These are phyloP conservation scores for Paracanthobrama guichenoti DNA, from an alignment of 2,113 vertebrate genomes.

Conservation along the genomic window DNA sequence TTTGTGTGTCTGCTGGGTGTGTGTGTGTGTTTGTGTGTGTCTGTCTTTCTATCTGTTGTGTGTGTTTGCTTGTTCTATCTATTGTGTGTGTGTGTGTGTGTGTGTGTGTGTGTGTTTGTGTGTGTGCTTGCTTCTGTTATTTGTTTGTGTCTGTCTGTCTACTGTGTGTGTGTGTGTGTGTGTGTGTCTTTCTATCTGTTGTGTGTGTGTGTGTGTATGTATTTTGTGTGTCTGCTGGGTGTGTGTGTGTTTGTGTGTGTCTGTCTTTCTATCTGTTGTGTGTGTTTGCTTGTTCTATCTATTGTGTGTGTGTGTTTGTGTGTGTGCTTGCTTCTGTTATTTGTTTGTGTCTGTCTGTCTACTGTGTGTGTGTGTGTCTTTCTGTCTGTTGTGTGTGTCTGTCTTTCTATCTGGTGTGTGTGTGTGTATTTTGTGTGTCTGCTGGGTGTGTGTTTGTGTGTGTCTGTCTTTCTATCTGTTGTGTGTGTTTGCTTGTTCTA, in stretches of 20 bases:
- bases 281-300: no score
- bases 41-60: background rate
- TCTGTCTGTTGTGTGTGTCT: no score
- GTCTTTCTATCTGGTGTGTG: no score
- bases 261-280: background rate
- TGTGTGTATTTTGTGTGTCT: conserved; percentile 28
- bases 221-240: background rate
- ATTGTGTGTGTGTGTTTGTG: background rate
- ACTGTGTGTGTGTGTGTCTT: no score
- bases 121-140: no score
- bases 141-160: no score
- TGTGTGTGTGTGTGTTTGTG: no score
- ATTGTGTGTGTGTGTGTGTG: no score
- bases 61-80: no score
- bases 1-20: background rate
- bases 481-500: conserved; percentile 15
- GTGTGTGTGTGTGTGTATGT: conserved; percentile 17
- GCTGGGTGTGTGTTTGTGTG: conserved; percentile 1
- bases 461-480: background rate
- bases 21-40: conserved; percentile 12
- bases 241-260: conserved; percentile 12
- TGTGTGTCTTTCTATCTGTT: no score
- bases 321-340: conserved; percentile 4
- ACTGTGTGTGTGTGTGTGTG: no score
- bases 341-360: conserved; percentile 21